These are phyloP conservation scores for Ictalurus furcatus DNA, from an alignment of 2,113 vertebrate genomes.

Conservation along the genomic window DNA sequence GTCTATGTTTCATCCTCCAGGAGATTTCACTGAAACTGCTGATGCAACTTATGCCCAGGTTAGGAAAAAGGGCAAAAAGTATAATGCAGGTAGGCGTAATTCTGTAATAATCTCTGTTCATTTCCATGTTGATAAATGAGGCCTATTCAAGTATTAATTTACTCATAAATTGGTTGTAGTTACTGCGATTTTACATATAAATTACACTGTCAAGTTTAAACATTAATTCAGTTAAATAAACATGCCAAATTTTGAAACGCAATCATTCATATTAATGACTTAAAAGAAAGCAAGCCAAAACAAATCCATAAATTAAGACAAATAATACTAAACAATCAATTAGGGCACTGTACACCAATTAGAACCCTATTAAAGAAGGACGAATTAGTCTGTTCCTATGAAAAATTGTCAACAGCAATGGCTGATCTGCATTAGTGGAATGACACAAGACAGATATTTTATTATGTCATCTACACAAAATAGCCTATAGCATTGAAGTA, in stretches of 20 bases:
- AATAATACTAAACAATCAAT: background rate
- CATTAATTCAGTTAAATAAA: background rate
- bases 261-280: background rate
- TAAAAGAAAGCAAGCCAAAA: background rate
- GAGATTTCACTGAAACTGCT: background rate
- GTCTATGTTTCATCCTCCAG: background rate
- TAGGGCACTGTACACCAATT: background rate
- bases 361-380: background rate
- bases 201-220: background rate
- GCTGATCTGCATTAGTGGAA: background rate
- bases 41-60: constrained; percentile 15
- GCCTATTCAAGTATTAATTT: background rate
- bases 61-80: background rate
- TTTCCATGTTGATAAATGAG: background rate
- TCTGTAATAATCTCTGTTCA: background rate
- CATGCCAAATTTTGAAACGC: background rate
- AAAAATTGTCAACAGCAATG: background rate
- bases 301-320: background rate
- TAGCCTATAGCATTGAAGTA: no score
- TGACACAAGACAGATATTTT: no score
- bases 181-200: background rate
- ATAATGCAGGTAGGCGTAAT: background rate
- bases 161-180: background rate
- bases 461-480: no score
- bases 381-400: background rate